Evolutionary conservation across 2,113 vertebrate species (phyloP).

Genomic region (Nicator chloris): DNA sequence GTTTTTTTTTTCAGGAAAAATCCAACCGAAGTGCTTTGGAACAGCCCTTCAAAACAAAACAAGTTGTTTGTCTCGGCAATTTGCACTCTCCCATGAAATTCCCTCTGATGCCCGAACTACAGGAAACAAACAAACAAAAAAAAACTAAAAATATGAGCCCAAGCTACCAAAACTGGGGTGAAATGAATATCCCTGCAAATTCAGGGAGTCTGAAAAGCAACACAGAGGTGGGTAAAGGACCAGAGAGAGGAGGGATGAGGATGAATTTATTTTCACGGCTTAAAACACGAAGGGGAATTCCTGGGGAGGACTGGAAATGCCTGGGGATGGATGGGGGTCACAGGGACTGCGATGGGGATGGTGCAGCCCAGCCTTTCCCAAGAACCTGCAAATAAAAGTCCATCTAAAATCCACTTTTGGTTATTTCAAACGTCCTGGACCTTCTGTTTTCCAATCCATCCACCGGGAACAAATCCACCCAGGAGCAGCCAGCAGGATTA

Average conservation of each 20-base stretch:
- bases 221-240: not conserved
- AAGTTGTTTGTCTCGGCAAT: not conserved
- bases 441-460: not conserved
- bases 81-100: not conserved
- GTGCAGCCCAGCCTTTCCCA: not conserved
- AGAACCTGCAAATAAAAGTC: not conserved
- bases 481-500: accelerated
- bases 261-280: not conserved
- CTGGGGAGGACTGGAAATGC: not conserved
- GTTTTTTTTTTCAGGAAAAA: not conserved
- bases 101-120: not conserved
- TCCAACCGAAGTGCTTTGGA: not conserved
- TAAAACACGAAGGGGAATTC: not conserved
- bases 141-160: not conserved
- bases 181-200: no score
- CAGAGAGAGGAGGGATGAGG: not conserved
- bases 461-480: not conserved
- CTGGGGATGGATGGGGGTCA: not conserved
- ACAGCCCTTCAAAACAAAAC: not conserved
- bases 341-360: not conserved
- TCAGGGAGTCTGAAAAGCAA: no score
- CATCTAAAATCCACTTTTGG: not conserved
- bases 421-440: not conserved
- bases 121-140: not conserved
- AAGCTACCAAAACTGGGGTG: not conserved